These are phyloP conservation scores for Meloidogyne hapla DNA, from an alignment of 1,140 invertebrate genomes.

Conservation along the genomic window DNA sequence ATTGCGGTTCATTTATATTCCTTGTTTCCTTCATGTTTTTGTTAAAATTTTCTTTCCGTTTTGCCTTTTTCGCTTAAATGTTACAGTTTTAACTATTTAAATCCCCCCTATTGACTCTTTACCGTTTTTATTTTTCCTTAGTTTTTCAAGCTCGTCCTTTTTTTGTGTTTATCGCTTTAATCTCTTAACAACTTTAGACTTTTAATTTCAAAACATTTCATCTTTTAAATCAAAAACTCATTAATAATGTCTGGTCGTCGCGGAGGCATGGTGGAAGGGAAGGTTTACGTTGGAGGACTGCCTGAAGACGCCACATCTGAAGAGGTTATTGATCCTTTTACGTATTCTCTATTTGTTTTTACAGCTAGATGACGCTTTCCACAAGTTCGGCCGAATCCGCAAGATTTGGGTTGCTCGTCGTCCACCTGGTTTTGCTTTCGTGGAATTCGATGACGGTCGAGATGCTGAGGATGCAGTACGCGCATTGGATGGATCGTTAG, in stretches of 20 bases:
- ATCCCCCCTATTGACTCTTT: no score
- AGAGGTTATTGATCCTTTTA: slow-evolving; percentile 37
- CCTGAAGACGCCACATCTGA: slow-evolving; percentile 63
- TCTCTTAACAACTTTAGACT: no score
- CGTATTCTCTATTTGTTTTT: slow-evolving; percentile 30
- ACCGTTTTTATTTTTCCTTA: no score
- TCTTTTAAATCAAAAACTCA: no score
- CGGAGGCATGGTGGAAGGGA: slow-evolving; percentile 74
- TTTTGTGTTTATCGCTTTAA: no score
- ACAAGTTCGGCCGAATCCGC: slow-evolving; percentile 85
- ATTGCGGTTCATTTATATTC: no score
- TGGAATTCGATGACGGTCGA: slow-evolving; percentile 89
- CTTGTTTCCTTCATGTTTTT: no score
- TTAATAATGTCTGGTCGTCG: slow-evolving; percentile 34
- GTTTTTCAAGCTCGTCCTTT: no score
- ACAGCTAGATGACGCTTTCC: slow-evolving; percentile 84
- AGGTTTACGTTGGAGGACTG: slow-evolving; percentile 93
- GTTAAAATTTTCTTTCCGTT: no score
- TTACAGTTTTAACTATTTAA: no score
- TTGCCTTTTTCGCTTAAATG: no score
- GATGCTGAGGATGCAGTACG: slow-evolving; percentile 92
- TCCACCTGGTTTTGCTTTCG: slow-evolving; percentile 89
- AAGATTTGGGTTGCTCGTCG: slow-evolving; percentile 93
- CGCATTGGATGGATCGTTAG: slow-evolving; percentile 77
- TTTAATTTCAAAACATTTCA: no score